Evolutionary conservation across 1,140 invertebrate species (phyloP).

Genomic region (Bathynomus jamesi): DNA sequence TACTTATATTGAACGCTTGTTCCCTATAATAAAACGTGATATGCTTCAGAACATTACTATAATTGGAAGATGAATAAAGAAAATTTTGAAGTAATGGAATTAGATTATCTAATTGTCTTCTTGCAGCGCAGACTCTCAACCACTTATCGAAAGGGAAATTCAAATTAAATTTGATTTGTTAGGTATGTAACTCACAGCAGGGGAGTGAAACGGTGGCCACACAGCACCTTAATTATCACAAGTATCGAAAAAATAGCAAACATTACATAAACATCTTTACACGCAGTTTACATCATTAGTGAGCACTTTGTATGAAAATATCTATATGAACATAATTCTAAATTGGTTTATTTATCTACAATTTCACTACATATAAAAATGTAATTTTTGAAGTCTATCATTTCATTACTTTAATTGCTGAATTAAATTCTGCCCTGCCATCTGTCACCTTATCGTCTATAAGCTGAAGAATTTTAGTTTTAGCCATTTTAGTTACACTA

Average conservation of each 20-base stretch:
- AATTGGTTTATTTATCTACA: neutral
- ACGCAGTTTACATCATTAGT: neutral
- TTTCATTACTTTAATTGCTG: constrained; percentile 23
- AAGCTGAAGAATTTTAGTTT: too few species aligned
- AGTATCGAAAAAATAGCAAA: constrained; percentile 28
- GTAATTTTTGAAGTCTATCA: neutral
- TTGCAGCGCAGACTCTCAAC: neutral
- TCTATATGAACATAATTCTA: neutral
- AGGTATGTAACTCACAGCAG: neutral
- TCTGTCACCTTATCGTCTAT: too few species aligned
- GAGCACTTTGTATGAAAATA: constrained; percentile 1
- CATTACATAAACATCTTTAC: constrained; percentile 1
- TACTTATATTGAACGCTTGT: neutral
- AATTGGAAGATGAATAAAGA: neutral
- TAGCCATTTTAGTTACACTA: constrained; percentile 18
- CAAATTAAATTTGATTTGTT: neutral
- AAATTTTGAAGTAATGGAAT: neutral
- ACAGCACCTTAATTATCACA: constrained; percentile 28
- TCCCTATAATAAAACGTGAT: neutral
- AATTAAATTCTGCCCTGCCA: too few species aligned
- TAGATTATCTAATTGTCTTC: neutral
- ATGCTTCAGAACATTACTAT: neutral
- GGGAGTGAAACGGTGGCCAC: constrained; percentile 9
- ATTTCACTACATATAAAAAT: neutral
- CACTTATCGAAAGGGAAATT: neutral